These are phyloP conservation scores for Hemibagrus guttatus DNA, from an alignment of 2,797 vertebrate genomes.

Conservation along the genomic window DNA sequence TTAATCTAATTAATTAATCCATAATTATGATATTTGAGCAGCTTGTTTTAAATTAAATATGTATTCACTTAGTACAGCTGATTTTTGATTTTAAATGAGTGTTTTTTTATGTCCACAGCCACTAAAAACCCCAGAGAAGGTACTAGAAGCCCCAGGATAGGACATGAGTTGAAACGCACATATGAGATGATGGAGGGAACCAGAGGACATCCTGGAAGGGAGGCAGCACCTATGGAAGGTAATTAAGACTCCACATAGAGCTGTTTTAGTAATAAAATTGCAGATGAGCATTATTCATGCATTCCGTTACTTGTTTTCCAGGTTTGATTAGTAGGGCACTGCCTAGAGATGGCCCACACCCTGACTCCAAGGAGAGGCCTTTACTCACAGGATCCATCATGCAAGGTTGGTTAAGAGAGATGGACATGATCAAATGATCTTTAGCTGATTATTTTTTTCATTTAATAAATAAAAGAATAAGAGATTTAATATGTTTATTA, in stretches of 20 bases:
- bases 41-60: background rate
- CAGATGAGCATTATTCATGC: background rate
- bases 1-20: too few species aligned
- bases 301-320: slow-evolving; percentile 59
- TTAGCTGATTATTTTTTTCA: background rate
- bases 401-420: slow-evolving; percentile 80
- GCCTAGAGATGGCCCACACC: slow-evolving; percentile 87
- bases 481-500: background rate
- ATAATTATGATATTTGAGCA: background rate
- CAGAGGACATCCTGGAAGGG: slow-evolving; percentile 84
- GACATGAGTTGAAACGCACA: slow-evolving; percentile 91
- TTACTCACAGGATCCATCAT: slow-evolving; percentile 93
- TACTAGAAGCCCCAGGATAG: slow-evolving; percentile 90
- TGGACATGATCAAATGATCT: background rate
- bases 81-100: background rate
- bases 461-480: background rate
- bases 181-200: slow-evolving; percentile 94
- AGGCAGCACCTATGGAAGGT: slow-evolving; percentile 91
- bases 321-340: slow-evolving; percentile 93
- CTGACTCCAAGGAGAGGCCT: slow-evolving; percentile 89
- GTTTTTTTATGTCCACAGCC: slow-evolving; percentile 68
- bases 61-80: background rate
- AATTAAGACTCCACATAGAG: slow-evolving; percentile 33
- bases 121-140: slow-evolving; percentile 95
- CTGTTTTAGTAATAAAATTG: background rate